These are phyloP conservation scores for Serranus cabrilla DNA, from an alignment of 2,797 vertebrate genomes.

Conservation along the genomic window DNA sequence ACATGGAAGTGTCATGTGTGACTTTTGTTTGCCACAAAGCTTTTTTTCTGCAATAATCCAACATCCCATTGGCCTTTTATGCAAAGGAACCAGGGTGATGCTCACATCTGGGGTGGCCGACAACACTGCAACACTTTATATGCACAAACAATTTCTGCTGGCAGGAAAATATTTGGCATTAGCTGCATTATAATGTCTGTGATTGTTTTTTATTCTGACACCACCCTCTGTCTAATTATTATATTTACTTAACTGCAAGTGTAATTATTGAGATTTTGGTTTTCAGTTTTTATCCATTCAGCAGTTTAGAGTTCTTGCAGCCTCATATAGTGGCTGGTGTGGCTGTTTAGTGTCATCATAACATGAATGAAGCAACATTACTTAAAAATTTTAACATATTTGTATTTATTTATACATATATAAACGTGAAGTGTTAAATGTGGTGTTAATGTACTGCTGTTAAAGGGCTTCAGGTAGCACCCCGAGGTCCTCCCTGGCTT, in stretches of 20 bases:
- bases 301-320: background rate
- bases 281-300: background rate
- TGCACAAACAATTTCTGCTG: background rate
- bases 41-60: too few species aligned
- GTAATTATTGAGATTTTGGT: background rate
- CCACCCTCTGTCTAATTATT: background rate
- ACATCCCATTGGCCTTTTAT: too few species aligned
- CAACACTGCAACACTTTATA: background rate
- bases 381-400: background rate
- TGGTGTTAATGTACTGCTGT: slow-evolving; percentile 15
- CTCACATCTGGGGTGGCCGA: too few species aligned
- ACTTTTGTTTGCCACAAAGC: too few species aligned
- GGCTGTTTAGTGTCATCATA: background rate
- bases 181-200: background rate
- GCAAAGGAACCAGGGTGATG: too few species aligned
- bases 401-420: background rate
- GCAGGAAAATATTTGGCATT: background rate
- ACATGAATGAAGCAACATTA: background rate
- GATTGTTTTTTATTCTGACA: slow-evolving; percentile 2
- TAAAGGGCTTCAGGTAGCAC: slow-evolving; percentile 49
- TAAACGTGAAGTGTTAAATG: background rate
- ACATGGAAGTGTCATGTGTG: too few species aligned
- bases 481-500: slow-evolving; percentile 37
- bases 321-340: background rate
- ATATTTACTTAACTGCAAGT: background rate